phyloP scores from a whole-genome alignment of 2,888 invertebrate genomes.

The Pyrocoelia pectoralis region DNA sequence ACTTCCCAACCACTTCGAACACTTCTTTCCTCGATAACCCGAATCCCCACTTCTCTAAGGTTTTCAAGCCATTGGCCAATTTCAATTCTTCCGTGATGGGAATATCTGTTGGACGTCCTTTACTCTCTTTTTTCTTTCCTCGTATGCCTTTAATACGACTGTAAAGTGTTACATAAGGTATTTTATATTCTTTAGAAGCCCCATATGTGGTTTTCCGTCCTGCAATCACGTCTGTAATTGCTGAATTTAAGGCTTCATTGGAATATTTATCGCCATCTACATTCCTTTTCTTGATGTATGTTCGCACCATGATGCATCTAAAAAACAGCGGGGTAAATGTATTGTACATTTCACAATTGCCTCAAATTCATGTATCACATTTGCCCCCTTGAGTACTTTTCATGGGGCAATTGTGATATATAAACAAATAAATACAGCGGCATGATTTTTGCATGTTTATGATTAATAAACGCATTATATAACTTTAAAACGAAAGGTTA shows the following conservation, averaged over 20 bases:
- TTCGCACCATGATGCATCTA: no score
- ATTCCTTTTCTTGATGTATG: no score
- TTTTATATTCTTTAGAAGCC: background rate
- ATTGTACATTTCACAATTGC: no score
- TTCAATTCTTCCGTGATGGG: background rate
- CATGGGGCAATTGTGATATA: no score
- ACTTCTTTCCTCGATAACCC: no score
- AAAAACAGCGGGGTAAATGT: no score
- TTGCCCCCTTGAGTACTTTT: no score
- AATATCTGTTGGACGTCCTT: slow-evolving; percentile 11
- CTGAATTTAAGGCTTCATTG: background rate
- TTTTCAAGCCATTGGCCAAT: slow-evolving; percentile 1
- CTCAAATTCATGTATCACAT: no score
- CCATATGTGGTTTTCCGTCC: background rate
- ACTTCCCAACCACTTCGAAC: slow-evolving; percentile 39
- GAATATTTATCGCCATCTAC: background rate
- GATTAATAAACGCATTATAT: no score
- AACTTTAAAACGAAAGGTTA: no score
- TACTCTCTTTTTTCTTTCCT: background rate
- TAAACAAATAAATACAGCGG: no score
- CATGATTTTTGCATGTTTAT: no score
- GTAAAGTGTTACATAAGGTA: slow-evolving; percentile 13
- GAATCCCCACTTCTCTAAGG: slow-evolving; percentile 49
- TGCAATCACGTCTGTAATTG: background rate
- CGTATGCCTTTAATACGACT: slow-evolving; percentile 3